Conservation (phyloP, 2,797 vertebrate species). For the Melanotaenia maccullochi region DNA sequence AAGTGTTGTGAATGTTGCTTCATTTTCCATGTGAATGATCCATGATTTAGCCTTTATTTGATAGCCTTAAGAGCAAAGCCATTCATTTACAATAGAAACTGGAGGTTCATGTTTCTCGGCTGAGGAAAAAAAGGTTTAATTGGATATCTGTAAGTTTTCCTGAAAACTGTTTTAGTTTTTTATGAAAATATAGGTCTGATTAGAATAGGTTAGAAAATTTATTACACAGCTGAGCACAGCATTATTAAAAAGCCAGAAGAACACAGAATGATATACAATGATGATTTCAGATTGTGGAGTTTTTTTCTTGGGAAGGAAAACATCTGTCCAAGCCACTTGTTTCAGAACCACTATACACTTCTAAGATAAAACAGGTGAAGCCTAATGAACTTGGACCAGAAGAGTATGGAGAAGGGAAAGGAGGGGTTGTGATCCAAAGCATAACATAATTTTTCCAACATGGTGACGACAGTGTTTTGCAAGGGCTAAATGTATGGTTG, state of each 20-base stretch:
- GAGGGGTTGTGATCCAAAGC: not conserved
- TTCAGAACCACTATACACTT: not conserved
- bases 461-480: not conserved
- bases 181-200: not conserved
- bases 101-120: not conserved
- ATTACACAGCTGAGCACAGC: not conserved
- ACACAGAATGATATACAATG: not conserved
- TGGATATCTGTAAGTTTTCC: not conserved
- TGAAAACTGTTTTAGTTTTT: not conserved
- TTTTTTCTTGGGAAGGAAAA: no score
- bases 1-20: not conserved
- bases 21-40: not conserved
- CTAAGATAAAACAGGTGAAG: slow-evolving; percentile 12
- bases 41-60: no score
- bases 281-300: no score
- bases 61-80: not conserved
- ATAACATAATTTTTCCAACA: slow-evolving; percentile 1
- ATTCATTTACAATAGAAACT: not conserved
- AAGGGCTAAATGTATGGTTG: no score
- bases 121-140: not conserved
- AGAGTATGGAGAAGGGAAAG: not conserved
- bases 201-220: no score
- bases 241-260: not conserved
- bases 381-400: slow-evolving; percentile 18
- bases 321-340: no score